A percentile compares a stretch with the other conserved stretches of the same genome.
These are phyloP conservation scores for Archivesica marissinica DNA, from an alignment of 1,140 invertebrate species.

Conservation along the genomic window DNA sequence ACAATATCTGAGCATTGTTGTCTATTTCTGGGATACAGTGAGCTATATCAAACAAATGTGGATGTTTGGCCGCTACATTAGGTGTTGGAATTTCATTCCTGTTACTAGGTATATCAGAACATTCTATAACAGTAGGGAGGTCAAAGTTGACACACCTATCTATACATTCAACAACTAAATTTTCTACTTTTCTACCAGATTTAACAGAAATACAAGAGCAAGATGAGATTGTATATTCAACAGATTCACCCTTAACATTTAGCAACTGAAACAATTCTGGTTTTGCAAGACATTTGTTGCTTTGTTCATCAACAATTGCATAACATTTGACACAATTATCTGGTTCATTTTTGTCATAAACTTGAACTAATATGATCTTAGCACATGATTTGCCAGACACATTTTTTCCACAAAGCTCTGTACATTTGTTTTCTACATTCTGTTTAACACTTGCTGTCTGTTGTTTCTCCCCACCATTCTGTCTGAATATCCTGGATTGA, in stretches of 20 bases:
- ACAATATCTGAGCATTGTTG: constrained; percentile 5
- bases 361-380: too few relatives aligned
- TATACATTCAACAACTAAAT: constrained; percentile 13
- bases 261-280: too few relatives aligned
- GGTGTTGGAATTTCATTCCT: constrained; percentile 58
- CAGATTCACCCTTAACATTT: constrained; percentile 11
- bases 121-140: constrained; percentile 51
- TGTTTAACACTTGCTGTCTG: too few relatives aligned
- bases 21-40: constrained; percentile 41
- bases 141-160: constrained; percentile 28
- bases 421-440: too few relatives aligned
- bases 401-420: too few relatives aligned
- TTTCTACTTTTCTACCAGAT: not conserved
- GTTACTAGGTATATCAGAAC: constrained; percentile 59
- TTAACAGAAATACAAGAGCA: constrained; percentile 11
- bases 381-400: too few relatives aligned
- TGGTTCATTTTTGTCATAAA: too few relatives aligned
- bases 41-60: constrained; percentile 10
- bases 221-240: constrained; percentile 35
- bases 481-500: too few relatives aligned
- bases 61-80: constrained; percentile 37
- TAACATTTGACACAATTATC: too few relatives aligned
- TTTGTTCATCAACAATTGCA: too few relatives aligned
- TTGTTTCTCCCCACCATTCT: too few relatives aligned
- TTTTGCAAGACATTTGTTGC: too few relatives aligned